Conservation (phyloP, 2,888 invertebrate genomes). For the Psylliodes chrysocephalus region DNA sequence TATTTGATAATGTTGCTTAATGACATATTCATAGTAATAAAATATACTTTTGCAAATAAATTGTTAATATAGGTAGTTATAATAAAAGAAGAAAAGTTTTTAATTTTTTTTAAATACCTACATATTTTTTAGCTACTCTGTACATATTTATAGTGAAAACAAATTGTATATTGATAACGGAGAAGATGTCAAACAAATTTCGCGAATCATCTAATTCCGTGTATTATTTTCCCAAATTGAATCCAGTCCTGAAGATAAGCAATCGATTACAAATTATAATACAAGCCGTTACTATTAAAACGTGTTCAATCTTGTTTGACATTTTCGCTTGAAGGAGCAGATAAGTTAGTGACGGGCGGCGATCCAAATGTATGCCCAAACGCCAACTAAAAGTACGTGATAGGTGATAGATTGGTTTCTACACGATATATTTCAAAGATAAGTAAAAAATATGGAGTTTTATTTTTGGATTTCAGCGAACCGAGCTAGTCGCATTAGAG, state of each 20-base stretch:
- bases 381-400: conserved; percentile 28
- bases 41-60: too few relatives aligned
- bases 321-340: conserved; percentile 38
- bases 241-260: conserved; percentile 19
- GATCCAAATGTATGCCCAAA: conserved; percentile 7
- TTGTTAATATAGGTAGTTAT: too few relatives aligned
- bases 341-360: conserved; percentile 34
- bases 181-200: too few relatives aligned
- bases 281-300: conserved; percentile 34
- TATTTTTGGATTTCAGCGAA: too few relatives aligned
- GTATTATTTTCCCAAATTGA: conserved; percentile 24
- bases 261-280: conserved; percentile 41
- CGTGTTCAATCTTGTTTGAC: conserved; percentile 44
- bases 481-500: too few relatives aligned
- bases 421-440: conserved; percentile 33
- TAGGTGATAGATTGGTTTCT: conserved; percentile 39
- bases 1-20: not conserved
- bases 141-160: too few relatives aligned
- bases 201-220: not conserved
- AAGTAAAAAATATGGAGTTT: conserved; percentile 12
- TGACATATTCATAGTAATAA: too few relatives aligned
- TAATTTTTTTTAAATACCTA: too few relatives aligned
- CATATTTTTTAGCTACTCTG: too few relatives aligned
- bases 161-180: too few relatives aligned
- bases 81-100: too few relatives aligned